Evolutionary conservation across 2,113 vertebrate genomes (phyloP).

Genomic region (Marmota monax): DNA sequence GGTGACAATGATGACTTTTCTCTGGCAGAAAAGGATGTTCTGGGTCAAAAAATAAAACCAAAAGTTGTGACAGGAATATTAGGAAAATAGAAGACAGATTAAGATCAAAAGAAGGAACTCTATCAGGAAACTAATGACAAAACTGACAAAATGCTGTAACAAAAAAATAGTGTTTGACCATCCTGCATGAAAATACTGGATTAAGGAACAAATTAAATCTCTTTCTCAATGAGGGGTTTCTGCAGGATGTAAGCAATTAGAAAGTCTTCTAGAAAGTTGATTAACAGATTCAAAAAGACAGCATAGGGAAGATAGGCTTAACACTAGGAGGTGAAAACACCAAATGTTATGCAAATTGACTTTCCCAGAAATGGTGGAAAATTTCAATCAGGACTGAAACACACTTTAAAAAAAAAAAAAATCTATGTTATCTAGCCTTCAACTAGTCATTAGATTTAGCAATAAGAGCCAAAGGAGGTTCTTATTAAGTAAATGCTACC

Average conservation of each 20-base stretch:
- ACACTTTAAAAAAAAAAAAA: not conserved
- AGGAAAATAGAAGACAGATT: slow-evolving; percentile 61
- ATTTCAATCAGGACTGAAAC: slow-evolving; percentile 72
- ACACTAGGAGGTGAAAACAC: slow-evolving; percentile 54
- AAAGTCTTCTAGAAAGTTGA: slow-evolving; percentile 65
- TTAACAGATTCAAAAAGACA: slow-evolving; percentile 70
- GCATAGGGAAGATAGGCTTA: slow-evolving; percentile 40
- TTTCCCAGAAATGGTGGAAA: slow-evolving; percentile 54
- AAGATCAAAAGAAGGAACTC: slow-evolving; percentile 52
- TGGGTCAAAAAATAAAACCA: slow-evolving; percentile 61
- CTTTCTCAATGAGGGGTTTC: slow-evolving; percentile 67
- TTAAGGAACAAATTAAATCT: slow-evolving; percentile 73
- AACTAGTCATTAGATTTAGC: not conserved
- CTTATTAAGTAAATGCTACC: slow-evolving; percentile 31
- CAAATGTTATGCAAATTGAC: slow-evolving; percentile 72
- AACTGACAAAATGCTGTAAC: slow-evolving; percentile 11
- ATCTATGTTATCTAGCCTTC: slow-evolving; percentile 19
- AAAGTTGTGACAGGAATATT: not conserved
- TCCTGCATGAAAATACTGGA: slow-evolving; percentile 63
- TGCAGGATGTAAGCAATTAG: slow-evolving; percentile 73
- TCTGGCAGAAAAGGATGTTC: slow-evolving; percentile 68
- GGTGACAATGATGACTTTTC: slow-evolving; percentile 59
- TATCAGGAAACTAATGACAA: not conserved
- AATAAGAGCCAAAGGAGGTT: slow-evolving; percentile 22
- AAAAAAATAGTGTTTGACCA: slow-evolving; percentile 40